phyloP scores from a whole-genome alignment of 2,888 invertebrate species.

The Drosophila prolongata region DNA sequence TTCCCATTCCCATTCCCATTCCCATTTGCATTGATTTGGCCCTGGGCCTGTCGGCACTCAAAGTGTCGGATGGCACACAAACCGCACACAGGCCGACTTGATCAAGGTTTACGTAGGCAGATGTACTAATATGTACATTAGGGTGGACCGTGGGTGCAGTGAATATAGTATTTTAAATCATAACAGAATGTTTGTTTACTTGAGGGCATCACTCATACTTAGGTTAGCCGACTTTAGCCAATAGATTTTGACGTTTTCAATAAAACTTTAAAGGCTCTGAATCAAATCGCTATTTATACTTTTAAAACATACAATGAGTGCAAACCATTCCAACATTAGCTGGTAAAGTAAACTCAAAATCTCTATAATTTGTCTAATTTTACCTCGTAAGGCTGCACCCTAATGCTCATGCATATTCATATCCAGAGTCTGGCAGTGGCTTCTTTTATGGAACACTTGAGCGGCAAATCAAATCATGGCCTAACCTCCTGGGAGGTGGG shows the following conservation, averaged over 20 bases:
- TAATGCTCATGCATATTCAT: constrained; percentile 16
- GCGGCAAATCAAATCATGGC: constrained; percentile 53
- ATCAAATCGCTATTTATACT: too few relatives aligned
- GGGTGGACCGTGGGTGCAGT: constrained; percentile 3
- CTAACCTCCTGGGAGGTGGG: constrained; percentile 2
- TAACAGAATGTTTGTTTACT: too few relatives aligned
- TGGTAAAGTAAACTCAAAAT: neutral
- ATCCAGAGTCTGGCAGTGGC: constrained; percentile 8
- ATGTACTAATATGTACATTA: constrained; percentile 1
- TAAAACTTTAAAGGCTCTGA: too few relatives aligned
- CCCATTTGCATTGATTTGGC: constrained; percentile 42
- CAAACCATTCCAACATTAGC: neutral
- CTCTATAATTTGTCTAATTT: neutral
- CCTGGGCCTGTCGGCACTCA: constrained; percentile 42
- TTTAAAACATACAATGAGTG: neutral
- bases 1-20: constrained; percentile 7
- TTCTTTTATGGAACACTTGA: constrained; percentile 38
- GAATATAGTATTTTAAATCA: neutral
- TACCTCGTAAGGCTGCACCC: neutral
- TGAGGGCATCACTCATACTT: too few relatives aligned
- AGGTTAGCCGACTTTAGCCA: too few relatives aligned
- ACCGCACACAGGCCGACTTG: constrained; percentile 25
- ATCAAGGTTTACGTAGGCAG: constrained; percentile 5
- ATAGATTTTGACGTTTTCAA: too few relatives aligned
- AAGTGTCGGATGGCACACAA: constrained; percentile 40